phyloP scores from a whole-genome alignment of 2,113 vertebrate species.

The Mastomys natalensis region DNA sequence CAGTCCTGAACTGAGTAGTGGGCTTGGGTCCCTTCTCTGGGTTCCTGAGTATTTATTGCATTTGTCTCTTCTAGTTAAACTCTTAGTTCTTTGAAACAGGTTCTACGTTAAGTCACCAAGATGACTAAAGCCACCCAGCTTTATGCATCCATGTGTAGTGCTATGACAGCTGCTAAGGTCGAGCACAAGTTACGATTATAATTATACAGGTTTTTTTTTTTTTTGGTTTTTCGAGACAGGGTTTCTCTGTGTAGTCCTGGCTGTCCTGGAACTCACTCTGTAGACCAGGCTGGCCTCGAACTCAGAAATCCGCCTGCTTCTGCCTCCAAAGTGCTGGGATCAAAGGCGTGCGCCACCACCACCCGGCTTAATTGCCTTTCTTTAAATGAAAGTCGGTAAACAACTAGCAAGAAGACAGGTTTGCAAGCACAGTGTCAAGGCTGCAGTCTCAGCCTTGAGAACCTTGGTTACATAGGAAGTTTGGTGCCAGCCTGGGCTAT shows the following conservation, averaged over 20 bases:
- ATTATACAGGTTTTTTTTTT: neutral
- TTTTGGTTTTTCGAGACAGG: no score
- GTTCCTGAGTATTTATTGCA: neutral
- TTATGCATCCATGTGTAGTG: rapidly evolving
- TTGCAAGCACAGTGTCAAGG: neutral
- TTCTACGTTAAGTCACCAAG: neutral
- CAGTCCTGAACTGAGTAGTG: no score
- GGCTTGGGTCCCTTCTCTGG: neutral
- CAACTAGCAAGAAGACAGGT: neutral
- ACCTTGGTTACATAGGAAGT: neutral
- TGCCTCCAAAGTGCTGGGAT: no score
- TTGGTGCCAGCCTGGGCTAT: neutral
- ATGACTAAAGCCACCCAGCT: neutral
- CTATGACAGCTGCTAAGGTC: neutral
- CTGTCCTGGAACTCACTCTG: no score
- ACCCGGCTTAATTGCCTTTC: neutral
- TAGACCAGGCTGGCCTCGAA: no score
- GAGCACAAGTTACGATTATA: neutral
- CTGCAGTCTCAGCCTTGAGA: neutral
- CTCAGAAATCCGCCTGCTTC: no score
- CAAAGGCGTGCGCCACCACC: no score
- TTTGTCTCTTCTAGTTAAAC: neutral
- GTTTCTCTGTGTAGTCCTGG: no score
- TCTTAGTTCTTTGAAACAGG: neutral
- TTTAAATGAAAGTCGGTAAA: neutral